Evolutionary conservation across 2,888 invertebrate species (phyloP).

Genomic region (Subacronicta megacephala): DNA sequence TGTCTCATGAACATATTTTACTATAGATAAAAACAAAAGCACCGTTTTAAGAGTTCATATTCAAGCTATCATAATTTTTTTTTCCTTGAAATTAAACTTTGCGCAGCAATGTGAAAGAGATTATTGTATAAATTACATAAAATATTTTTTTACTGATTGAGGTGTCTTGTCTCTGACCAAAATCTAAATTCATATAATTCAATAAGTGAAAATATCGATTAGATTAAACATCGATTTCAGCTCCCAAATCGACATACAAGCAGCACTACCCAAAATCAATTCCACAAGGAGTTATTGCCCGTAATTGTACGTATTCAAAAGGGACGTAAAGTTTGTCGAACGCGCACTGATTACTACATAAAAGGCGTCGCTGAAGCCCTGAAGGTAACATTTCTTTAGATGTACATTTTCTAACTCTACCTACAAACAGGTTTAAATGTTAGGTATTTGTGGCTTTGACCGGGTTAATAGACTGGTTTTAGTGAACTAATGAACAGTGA

Average conservation of each 20-base stretch:
- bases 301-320: constrained; percentile 79
- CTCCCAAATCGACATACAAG: constrained; percentile 11
- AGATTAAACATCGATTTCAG: constrained; percentile 14
- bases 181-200: not conserved
- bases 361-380: constrained; percentile 66
- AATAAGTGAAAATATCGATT: not conserved
- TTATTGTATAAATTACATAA: no score
- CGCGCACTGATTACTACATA: constrained; percentile 77
- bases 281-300: constrained; percentile 73
- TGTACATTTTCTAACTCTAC: constrained; percentile 59
- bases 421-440: constrained; percentile 61
- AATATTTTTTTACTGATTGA: no score
- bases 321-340: constrained; percentile 75
- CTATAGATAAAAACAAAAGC: constrained; percentile 20
- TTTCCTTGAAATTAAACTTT: constrained; percentile 12
- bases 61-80: constrained; percentile 12
- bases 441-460: constrained; percentile 22
- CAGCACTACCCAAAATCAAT: constrained; percentile 70
- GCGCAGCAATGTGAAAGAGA: not conserved
- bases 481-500: constrained; percentile 16
- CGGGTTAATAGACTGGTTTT: constrained; percentile 6
- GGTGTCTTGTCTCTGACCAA: no score
- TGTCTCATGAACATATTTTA: no score
- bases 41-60: constrained; percentile 23
- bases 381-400: constrained; percentile 67